Conservation (phyloP, 2,888 invertebrate species). For the Mylabris sibirica region DNA sequence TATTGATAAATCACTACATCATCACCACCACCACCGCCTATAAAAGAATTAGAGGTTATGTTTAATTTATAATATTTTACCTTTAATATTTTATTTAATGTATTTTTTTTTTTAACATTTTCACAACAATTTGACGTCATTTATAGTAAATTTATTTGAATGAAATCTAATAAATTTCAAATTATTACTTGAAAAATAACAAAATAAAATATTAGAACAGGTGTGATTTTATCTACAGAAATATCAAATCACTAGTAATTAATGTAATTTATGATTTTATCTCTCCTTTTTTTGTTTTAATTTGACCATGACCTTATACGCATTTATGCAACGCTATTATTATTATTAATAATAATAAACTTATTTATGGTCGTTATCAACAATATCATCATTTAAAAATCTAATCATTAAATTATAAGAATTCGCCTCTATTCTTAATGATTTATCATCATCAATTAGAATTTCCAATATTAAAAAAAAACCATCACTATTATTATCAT, state of each 20-base stretch:
- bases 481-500: no score
- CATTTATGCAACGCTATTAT: background rate
- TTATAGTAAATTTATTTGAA: background rate
- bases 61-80: background rate
- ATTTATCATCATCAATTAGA: no score
- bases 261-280: background rate
- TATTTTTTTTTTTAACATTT: background rate
- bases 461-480: background rate
- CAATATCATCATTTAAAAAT: background rate
- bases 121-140: background rate
- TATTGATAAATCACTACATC: background rate
- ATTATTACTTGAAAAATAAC: background rate
- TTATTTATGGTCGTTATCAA: background rate
- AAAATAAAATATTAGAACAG: background rate
- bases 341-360: background rate
- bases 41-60: conserved; percentile 4
- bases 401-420: background rate
- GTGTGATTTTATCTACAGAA: background rate
- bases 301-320: conserved; percentile 7
- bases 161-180: background rate
- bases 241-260: background rate
- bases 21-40: background rate
- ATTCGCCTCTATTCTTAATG: no score
- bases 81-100: background rate
- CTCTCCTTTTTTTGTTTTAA: background rate